A percentile compares a stretch with the other conserved stretches of the same genome.
phyloP scores from a whole-genome alignment of 2,113 vertebrate species.

The Channa argus region DNA sequence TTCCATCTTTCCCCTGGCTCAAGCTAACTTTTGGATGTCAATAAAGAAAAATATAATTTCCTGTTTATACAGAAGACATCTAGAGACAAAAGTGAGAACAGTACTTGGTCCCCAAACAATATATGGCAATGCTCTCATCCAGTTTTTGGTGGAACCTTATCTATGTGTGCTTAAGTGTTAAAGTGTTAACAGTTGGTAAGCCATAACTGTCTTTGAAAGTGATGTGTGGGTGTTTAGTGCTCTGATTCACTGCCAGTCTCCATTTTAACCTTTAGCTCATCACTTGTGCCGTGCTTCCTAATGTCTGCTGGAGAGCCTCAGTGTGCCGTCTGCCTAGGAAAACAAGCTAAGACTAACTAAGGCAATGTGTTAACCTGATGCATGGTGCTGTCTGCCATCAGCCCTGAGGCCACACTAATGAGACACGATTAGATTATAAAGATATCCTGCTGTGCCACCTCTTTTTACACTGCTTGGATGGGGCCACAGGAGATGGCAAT shows the following conservation, averaged over 20 bases:
- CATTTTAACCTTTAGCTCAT: conserved; percentile 60
- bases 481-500: conserved; percentile 34
- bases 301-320: conserved; percentile 59
- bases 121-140: neutral
- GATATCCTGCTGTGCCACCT: conserved; percentile 48
- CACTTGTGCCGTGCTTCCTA: conserved; percentile 57
- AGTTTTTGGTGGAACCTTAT: neutral
- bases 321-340: conserved; percentile 50
- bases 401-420: conserved; percentile 47
- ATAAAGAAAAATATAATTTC: conserved; percentile 53
- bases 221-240: conserved; percentile 14
- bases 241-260: conserved; percentile 35
- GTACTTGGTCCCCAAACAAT: conserved; percentile 46
- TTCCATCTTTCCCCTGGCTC: conserved; percentile 7
- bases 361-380: conserved; percentile 51
- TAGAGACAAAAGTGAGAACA: conserved; percentile 43
- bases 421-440: conserved; percentile 62
- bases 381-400: conserved; percentile 40
- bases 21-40: conserved; percentile 42
- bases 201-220: conserved; percentile 28
- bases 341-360: conserved; percentile 63
- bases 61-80: conserved; percentile 57
- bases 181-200: conserved; percentile 7
- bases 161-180: conserved; percentile 22
- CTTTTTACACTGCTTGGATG: conserved; percentile 27